Base-by-base conservation (phyloP, 2,888 invertebrate genomes). In the Protonemura montana region DNA sequence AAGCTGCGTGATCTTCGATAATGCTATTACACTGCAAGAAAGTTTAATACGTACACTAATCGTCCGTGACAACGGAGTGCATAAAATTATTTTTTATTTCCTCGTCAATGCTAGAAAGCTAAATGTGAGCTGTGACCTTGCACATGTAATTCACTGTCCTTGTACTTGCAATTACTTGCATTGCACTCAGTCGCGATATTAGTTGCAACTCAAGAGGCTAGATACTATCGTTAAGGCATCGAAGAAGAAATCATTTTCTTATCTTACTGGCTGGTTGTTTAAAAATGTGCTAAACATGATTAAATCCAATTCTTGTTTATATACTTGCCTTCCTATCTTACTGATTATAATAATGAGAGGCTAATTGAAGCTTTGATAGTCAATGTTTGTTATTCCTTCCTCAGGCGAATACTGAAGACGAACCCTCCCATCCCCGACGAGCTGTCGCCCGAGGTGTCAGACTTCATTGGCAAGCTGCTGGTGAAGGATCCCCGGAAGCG, bases 401-500 rank as follows among this genome's bases (percentile, higher is more conserved):
- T 59, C 59, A 94, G 95, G 90, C 93, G 99, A 87, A 99, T 99
- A 89, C 93, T 98, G 88, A 95, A 95, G 89, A 96, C 96, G 87
- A 95, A 96, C 89, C 98, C 98, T 77, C 97, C 98, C 10, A 97
- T 98, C 89, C 98, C 98, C 2, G 94, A 94, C 16, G 94, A 95
- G 86, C 94, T 99, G 89, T 95, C 97, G 59, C 92, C 94, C 3
- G 93, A 94, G 78, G 95, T 95, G 0, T 94, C 95, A 89, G 96
- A 97, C 90, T 96, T 98, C 90, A 97, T 98, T 85, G 92, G 93
- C 88, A 95, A 95, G 90, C 93, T 99, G 87, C 92, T 99, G 88
- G 96, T 97, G 82, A 99, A 98, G 91, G 97, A 99, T 91, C 98
- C 99, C 0, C 94, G 95, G 30, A 95, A 94, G 89, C 93, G 99